These are phyloP conservation scores for Macroramphosus scolopax DNA, from an alignment of 2,797 vertebrate species.

Conservation along the genomic window DNA sequence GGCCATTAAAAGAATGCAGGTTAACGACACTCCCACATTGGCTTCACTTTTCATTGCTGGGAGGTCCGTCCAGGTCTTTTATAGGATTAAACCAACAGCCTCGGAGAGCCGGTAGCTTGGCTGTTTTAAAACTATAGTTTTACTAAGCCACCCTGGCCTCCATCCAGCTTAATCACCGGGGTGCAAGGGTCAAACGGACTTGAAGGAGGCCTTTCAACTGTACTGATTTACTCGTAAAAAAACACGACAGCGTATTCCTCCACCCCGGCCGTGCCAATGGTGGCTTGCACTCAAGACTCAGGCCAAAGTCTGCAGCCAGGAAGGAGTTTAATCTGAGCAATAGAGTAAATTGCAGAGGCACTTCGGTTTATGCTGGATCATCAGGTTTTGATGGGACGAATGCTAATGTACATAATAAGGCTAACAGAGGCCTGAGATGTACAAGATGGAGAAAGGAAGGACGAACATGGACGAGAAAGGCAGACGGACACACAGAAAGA, in stretches of 20 bases:
- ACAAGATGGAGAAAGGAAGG: too few relatives aligned
- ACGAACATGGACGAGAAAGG: conserved; percentile 8
- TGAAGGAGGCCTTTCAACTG: conserved; percentile 7
- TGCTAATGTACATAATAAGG: conserved; percentile 7
- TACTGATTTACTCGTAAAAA: conserved; percentile 24
- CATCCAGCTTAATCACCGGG: neutral
- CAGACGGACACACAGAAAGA: too few relatives aligned
- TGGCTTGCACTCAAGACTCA: conserved; percentile 13
- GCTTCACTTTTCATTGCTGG: too few relatives aligned
- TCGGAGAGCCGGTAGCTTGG: neutral
- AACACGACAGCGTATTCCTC: conserved; percentile 14
- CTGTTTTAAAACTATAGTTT: too few relatives aligned
- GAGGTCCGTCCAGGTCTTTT: too few relatives aligned
- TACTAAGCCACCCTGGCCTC: too few relatives aligned
- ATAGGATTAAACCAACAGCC: too few relatives aligned
- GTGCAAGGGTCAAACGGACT: conserved; percentile 2
- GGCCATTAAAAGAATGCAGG: too few relatives aligned
- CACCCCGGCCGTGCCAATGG: conserved; percentile 1
- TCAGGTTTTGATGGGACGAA: conserved; percentile 42
- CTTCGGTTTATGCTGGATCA: conserved; percentile 48
- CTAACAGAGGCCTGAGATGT: conserved; percentile 7
- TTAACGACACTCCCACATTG: too few relatives aligned
- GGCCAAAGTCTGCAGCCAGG: conserved; percentile 32
- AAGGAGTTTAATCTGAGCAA: conserved; percentile 45
- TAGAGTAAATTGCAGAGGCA: conserved; percentile 47